Evolutionary conservation across 2,888 invertebrate species (phyloP), one percentile per base, ranked within the genome.

Genomic region (Cataglyphis livida): DNA sequence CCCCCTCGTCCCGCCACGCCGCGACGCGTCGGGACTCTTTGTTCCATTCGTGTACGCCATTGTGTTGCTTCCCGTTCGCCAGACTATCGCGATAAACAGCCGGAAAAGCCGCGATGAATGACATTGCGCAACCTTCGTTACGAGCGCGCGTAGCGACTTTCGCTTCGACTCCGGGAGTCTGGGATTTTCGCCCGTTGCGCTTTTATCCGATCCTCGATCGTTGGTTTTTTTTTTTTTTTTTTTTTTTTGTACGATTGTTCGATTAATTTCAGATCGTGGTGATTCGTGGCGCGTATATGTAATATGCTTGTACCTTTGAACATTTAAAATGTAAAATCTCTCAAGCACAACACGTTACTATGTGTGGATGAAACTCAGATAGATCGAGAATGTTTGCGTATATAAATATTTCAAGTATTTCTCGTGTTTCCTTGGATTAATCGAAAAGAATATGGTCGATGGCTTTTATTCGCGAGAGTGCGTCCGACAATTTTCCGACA

Each of bases 61-160:
- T 89, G 89, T 89, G 83, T 76, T 86, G 88, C 86, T 91, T 92
- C 91, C 91, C 90, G 92, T 90, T 91, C 88, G 87, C 90, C 87
- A 91, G 89, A 91, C 89, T 91, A 92, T 91, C 92, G 90, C 91
- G 91, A 92, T 92, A 91, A 92, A 91, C 91, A 91, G 90, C 91
- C 91, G 92, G 92, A 92, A 92, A 92, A 91, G 90, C 91, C 89
- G 87, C 84, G 89, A 89, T 90, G 91, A 89, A 91, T 88, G 91
- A 91, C 89, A 89, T 85, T 83, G 68, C 86, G 85, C 82, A 82
- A 59, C 78, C 78, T 78, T 78, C 78, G 78, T 78, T 78, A 78
- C 78, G 79, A 85, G 83, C 82, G 76, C 82, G 81, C 82, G 81
- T 66, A 59, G 82, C 83, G 73, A 79, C 78, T 83, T 84, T 70